Evolutionary conservation across 2,113 vertebrate genomes (phyloP).

Genomic region (Phaethon lepturus): DNA sequence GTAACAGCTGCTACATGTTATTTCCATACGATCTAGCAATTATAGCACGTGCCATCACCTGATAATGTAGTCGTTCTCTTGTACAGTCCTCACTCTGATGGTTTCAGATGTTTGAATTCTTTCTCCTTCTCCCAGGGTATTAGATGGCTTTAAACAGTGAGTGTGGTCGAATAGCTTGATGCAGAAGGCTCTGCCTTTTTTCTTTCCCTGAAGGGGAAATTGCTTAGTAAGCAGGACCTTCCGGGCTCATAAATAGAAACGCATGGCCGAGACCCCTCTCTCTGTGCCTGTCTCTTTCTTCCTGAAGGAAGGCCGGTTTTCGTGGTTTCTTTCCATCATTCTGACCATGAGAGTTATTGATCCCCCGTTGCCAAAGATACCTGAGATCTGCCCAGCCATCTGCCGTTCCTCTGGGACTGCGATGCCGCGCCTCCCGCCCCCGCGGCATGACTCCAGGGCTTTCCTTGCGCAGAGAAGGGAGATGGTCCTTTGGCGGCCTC

Average conservation of each 20-base stretch:
- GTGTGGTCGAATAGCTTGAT: background rate
- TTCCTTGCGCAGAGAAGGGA: background rate
- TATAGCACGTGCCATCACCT: background rate
- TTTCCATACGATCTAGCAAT: background rate
- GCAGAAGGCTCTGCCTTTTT: background rate
- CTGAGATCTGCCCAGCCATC: background rate
- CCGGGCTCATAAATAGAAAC: background rate
- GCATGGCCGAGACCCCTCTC: accelerated
- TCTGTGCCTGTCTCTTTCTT: background rate
- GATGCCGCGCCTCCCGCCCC: accelerated
- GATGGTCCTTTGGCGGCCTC: background rate
- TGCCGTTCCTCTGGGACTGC: background rate
- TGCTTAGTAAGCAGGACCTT: background rate
- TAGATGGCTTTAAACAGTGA: background rate
- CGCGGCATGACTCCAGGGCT: background rate
- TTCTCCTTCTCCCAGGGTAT: conserved; percentile 14
- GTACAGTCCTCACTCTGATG: background rate
- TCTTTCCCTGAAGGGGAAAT: background rate
- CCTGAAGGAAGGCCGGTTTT: background rate
- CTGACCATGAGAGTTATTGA: background rate
- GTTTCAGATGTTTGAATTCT: background rate
- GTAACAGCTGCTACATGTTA: background rate
- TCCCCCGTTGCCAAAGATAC: background rate
- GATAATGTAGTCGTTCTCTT: background rate
- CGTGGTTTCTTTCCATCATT: background rate